Evolutionary conservation across 2,888 invertebrate species (phyloP).

Genomic region (Celastrina argiolus): DNA sequence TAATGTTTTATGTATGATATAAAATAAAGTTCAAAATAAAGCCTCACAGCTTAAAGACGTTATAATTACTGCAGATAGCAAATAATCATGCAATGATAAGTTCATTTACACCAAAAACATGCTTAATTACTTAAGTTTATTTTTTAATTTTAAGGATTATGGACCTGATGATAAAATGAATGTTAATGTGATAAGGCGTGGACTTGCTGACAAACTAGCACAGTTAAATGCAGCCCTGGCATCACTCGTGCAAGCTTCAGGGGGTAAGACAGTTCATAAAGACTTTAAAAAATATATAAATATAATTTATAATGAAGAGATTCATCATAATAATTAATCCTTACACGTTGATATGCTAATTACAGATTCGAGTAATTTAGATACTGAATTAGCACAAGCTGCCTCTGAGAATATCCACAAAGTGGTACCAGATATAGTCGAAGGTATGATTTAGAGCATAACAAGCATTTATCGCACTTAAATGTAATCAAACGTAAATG

Average conservation of each 20-base stretch:
- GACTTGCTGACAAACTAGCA: constrained; percentile 42
- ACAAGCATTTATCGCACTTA: background rate
- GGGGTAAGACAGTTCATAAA: constrained; percentile 36
- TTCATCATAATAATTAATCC: no score
- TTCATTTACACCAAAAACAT: no score
- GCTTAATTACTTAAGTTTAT: no score
- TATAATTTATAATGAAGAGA: no score
- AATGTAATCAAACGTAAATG: background rate
- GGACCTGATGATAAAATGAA: background rate
- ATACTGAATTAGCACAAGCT: constrained; percentile 25
- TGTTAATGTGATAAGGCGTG: background rate
- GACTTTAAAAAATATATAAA: no score
- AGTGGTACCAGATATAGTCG: constrained; percentile 27
- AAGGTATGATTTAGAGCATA: constrained; percentile 24
- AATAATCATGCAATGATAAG: no score
- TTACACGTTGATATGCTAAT: background rate
- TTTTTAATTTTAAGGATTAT: background rate
- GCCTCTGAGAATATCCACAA: constrained; percentile 25
- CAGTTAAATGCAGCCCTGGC: constrained; percentile 54
- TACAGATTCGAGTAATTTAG: constrained; percentile 27
- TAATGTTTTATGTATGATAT: background rate
- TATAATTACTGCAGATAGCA: no score
- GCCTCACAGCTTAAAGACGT: no score
- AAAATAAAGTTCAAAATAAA: no score
- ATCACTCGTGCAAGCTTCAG: constrained; percentile 44